Conservation (phyloP, 2,113 vertebrate genomes). For the Mormyrus lacerda region DNA sequence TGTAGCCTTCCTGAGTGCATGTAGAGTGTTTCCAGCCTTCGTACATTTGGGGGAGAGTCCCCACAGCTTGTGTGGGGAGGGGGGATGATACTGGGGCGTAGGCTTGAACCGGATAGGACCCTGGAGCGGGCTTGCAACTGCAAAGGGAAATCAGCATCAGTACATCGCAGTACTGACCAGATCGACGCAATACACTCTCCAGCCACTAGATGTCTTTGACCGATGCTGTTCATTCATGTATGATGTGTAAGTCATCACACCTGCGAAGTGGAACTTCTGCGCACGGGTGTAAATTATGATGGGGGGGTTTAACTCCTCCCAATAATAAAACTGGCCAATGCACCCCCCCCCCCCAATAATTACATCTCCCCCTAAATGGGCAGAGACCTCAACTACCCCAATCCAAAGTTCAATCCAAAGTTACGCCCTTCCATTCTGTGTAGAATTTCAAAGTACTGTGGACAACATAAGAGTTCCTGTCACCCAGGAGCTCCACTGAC, state of each 20-base stretch:
- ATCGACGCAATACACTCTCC: background rate
- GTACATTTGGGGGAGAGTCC: constrained; percentile 10
- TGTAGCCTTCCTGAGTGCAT: constrained; percentile 18
- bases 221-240: background rate
- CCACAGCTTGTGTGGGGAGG: background rate
- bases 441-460: background rate
- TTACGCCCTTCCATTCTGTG: too few relatives aligned
- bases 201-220: background rate
- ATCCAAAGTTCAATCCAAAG: too few relatives aligned
- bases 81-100: constrained; percentile 28
- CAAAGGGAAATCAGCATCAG: background rate
- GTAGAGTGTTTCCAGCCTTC: constrained; percentile 35
- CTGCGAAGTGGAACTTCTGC: background rate
- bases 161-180: background rate
- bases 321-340: too few relatives aligned
- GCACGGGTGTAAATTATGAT: too few relatives aligned
- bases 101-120: constrained; percentile 42
- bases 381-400: too few relatives aligned
- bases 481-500: background rate
- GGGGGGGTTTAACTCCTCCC: too few relatives aligned
- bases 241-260: background rate
- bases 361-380: too few relatives aligned
- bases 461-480: background rate
- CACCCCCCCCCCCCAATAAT: too few relatives aligned
- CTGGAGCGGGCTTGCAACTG: constrained; percentile 34